Conservation (phyloP, 1,140 invertebrate species). For the Hestina assimilis region DNA sequence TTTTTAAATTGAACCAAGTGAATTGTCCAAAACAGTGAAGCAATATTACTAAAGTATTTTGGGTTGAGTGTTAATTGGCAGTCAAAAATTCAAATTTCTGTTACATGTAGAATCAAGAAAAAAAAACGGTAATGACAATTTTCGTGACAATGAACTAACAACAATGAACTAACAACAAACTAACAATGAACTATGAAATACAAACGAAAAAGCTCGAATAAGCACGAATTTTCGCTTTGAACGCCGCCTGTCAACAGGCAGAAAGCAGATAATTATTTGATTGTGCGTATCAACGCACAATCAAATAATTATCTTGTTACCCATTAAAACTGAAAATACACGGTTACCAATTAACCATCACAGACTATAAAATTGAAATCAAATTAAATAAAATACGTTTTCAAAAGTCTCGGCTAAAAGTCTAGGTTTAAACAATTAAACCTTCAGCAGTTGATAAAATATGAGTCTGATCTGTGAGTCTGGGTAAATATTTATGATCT, state of each 20-base stretch:
- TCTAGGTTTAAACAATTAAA: too few species aligned
- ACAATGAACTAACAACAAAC: too few species aligned
- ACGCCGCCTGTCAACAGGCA: constrained; percentile 21
- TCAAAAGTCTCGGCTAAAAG: not conserved
- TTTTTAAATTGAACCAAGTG: too few species aligned
- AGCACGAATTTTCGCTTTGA: constrained; percentile 19
- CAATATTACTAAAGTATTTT: too few species aligned
- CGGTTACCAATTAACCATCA: constrained; percentile 44
- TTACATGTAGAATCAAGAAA: too few species aligned
- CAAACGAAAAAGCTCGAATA: constrained; percentile 8
- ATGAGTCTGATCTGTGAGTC: not conserved
- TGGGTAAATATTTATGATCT: not conserved
- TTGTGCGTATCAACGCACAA: too few species aligned
- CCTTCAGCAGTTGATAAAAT: not conserved
- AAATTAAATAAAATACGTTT: constrained; percentile 1
- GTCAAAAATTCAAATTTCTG: too few species aligned
- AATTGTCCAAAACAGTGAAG: too few species aligned
- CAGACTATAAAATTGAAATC: constrained; percentile 6
- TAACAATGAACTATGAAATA: constrained; percentile 9
- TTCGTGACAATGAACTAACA: constrained; percentile 7
- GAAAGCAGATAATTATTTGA: too few species aligned
- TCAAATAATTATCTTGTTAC: constrained; percentile 34
- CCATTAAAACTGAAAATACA: constrained; percentile 31
- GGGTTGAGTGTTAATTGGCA: too few species aligned
- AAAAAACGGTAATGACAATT: constrained; percentile 1